These are phyloP conservation scores for Ormyrus nitidulus DNA, from an alignment of 2,888 invertebrate species.

Conservation along the genomic window DNA sequence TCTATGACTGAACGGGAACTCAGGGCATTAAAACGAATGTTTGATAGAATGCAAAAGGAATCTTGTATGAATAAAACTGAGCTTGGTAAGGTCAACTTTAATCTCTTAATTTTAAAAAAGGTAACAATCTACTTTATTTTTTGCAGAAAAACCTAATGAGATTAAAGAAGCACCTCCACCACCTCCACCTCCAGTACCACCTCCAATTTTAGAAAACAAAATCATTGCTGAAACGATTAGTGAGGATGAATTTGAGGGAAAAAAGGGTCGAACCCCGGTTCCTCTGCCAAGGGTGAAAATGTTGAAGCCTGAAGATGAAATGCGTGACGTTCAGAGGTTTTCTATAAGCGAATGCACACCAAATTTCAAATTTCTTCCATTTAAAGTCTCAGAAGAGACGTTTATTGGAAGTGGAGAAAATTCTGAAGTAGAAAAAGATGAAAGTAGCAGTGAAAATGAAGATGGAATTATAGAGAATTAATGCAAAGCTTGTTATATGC, in stretches of 20 bases:
- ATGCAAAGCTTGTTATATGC: constrained; percentile 3
- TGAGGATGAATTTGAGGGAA: constrained; percentile 9
- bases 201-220: constrained; percentile 5
- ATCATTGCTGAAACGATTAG: constrained; percentile 8
- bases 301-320: constrained; percentile 46
- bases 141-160: constrained; percentile 22
- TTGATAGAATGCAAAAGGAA: constrained; percentile 57
- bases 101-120: background rate
- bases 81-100: constrained; percentile 23
- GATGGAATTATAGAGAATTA: constrained; percentile 47
- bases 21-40: constrained; percentile 68
- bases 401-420: constrained; percentile 73
- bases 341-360: constrained; percentile 57
- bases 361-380: constrained; percentile 60
- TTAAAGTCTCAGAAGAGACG: constrained; percentile 67
- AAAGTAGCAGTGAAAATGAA: constrained; percentile 54
- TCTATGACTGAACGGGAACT: constrained; percentile 71
- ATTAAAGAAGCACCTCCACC: constrained; percentile 24
- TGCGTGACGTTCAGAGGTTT: constrained; percentile 54
- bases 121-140: constrained; percentile 8
- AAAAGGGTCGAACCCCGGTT: constrained; percentile 43
- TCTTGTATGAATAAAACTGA: constrained; percentile 33
- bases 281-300: constrained; percentile 54
- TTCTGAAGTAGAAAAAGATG: constrained; percentile 67
- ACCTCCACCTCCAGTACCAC: constrained; percentile 39